Percentiles rank a stretch among this genome's conserved stretches.
phyloP scores from a whole-genome alignment of 30 jellyfish, hydroid and myxozoan genomes.

The Clytia hemisphaerica region DNA sequence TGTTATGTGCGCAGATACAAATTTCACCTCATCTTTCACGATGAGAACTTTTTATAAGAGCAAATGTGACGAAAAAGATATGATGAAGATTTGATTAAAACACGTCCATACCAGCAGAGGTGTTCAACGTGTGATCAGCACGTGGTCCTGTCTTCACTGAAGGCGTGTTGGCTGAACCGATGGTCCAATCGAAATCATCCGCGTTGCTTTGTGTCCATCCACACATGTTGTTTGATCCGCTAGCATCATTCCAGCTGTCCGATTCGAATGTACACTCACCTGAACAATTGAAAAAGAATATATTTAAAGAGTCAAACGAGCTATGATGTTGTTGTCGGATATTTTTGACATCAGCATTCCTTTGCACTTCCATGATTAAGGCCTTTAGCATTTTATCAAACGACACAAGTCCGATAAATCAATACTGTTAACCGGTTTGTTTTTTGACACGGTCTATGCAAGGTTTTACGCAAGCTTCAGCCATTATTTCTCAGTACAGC shows the following conservation, averaged over 20 bases:
- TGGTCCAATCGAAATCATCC: conserved; percentile 90
- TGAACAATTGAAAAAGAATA: neutral
- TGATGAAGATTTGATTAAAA: neutral
- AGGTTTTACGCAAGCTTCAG: too few relatives aligned
- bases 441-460: too few relatives aligned
- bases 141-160: conserved; percentile 85
- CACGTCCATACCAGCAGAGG: conserved; percentile 51
- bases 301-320: neutral
- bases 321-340: neutral
- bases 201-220: conserved; percentile 83
- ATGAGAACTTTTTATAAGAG: neutral
- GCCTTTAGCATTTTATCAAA: too few relatives aligned
- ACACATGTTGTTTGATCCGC: conserved; percentile 41
- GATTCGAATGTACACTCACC: conserved; percentile 82
- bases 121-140: conserved; percentile 79
- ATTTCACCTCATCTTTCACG: neutral
- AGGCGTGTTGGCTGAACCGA: conserved; percentile 71
- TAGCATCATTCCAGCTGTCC: conserved; percentile 16
- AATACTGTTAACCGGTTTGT: too few relatives aligned
- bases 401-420: too few relatives aligned
- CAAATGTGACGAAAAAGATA: neutral
- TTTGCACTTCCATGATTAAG: too few relatives aligned
- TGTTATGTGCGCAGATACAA: neutral
- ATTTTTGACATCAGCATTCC: too few relatives aligned
- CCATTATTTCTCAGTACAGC: too few relatives aligned